Evolutionary conservation across 2,797 vertebrate species (phyloP).

Genomic region (Nothura maculosa): DNA sequence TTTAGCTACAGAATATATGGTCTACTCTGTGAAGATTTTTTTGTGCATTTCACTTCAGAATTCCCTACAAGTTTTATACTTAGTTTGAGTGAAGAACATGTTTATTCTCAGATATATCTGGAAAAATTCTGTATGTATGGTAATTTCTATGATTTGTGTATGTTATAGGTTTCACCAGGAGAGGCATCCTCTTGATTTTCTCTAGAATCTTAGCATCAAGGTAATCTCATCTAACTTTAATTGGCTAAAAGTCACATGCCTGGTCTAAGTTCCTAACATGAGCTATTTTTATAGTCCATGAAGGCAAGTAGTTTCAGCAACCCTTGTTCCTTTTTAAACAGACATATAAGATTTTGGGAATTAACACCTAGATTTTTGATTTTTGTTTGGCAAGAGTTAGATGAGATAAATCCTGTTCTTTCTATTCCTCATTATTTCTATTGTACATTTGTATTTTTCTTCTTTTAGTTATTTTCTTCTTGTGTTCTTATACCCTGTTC

Average conservation of each 20-base stretch:
- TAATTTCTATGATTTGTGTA: neutral
- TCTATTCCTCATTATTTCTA: neutral
- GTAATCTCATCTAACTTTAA: neutral
- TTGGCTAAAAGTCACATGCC: neutral
- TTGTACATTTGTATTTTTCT: neutral
- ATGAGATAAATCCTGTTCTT: neutral
- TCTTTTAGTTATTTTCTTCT: neutral
- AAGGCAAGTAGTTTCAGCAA: neutral
- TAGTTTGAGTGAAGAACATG: neutral
- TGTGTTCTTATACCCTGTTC: neutral
- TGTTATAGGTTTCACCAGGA: neutral
- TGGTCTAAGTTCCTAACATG: neutral
- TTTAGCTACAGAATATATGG: neutral
- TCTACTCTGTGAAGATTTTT: neutral
- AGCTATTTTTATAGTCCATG: neutral
- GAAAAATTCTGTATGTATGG: neutral
- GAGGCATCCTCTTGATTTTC: accelerated
- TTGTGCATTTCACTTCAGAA: neutral
- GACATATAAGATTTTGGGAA: neutral
- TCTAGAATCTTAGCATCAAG: neutral
- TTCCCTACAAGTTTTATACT: neutral
- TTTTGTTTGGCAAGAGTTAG: neutral
- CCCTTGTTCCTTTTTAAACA: neutral
- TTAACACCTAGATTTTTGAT: neutral
- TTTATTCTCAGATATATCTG: neutral